phyloP scores from a whole-genome alignment of 2,888 invertebrate genomes.

The Amphimallon solstitiale region DNA sequence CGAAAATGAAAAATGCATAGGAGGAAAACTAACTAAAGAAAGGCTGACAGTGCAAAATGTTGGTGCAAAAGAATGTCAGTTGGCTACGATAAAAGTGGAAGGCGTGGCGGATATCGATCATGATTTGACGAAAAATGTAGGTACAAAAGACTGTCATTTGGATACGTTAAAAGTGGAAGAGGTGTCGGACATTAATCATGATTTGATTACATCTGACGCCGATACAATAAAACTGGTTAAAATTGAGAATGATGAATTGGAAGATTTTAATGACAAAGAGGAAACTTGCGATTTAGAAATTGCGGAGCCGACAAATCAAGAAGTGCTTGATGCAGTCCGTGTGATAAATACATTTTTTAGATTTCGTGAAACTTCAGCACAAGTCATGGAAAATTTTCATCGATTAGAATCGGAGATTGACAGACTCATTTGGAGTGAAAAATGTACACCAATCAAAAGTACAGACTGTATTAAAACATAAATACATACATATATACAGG shows the following conservation, averaged over 20 bases:
- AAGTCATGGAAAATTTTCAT: too few species aligned
- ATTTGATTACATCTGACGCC: conserved; percentile 7
- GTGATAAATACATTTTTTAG: too few species aligned
- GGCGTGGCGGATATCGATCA: too few species aligned
- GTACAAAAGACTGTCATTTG: too few species aligned
- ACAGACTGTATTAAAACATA: too few species aligned
- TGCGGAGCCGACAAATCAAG: not conserved
- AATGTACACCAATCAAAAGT: too few species aligned
- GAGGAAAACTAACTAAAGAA: not conserved
- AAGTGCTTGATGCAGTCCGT: conserved; percentile 1
- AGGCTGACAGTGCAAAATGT: not conserved
- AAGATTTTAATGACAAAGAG: not conserved
- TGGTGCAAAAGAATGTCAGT: not conserved
- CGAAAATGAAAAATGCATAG: not conserved
- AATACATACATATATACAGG: too few species aligned
- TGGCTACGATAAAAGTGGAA: too few species aligned
- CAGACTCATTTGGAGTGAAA: too few species aligned
- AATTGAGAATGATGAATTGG: not conserved
- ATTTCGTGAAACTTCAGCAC: too few species aligned
- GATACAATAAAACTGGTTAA: not conserved
- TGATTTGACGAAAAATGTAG: too few species aligned
- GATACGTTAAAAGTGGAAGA: not conserved
- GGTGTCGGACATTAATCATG: not conserved
- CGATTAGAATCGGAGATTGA: too few species aligned
- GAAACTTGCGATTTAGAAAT: not conserved